These are phyloP conservation scores for Pelecanoides urinatrix DNA, from an alignment of 2,113 vertebrate species.

Conservation along the genomic window DNA sequence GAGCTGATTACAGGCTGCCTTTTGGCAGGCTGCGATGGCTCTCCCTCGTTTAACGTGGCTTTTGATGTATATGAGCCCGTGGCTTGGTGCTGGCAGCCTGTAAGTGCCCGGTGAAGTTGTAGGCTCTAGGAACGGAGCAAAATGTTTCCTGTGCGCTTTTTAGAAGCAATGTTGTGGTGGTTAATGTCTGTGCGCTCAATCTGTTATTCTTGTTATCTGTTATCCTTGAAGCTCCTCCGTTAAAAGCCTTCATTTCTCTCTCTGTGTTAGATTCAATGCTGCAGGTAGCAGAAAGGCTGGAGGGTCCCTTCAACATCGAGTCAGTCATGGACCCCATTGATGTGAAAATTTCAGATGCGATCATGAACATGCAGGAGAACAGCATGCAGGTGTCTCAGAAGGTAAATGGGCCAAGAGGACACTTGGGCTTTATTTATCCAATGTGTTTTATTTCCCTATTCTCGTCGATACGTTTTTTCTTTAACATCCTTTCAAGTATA, in stretches of 20 bases:
- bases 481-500: neutral
- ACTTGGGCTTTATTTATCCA: neutral
- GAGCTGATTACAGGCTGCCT: conserved; percentile 32
- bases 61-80: neutral
- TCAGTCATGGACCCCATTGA: conserved; percentile 96
- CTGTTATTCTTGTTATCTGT: neutral
- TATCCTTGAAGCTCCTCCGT: neutral
- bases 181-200: neutral
- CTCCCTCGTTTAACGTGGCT: neutral
- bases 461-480: neutral
- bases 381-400: conserved; percentile 97
- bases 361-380: conserved; percentile 99
- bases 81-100: neutral
- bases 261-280: conserved; percentile 87
- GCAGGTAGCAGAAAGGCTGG: conserved; percentile 88
- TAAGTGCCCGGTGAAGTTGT: neutral
- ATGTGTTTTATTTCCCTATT: neutral
- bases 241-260: neutral
- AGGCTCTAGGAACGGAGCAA: neutral
- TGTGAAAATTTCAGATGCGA: conserved; percentile 95
- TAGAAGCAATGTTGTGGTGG: neutral
- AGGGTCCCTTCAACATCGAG: conserved; percentile 97
- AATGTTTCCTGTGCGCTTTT: neutral
- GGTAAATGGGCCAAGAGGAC: conserved; percentile 65
- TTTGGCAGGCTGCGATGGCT: neutral